These are phyloP conservation scores for Dryoscopus gambensis DNA, from an alignment of 2,113 vertebrate species.

Conservation along the genomic window DNA sequence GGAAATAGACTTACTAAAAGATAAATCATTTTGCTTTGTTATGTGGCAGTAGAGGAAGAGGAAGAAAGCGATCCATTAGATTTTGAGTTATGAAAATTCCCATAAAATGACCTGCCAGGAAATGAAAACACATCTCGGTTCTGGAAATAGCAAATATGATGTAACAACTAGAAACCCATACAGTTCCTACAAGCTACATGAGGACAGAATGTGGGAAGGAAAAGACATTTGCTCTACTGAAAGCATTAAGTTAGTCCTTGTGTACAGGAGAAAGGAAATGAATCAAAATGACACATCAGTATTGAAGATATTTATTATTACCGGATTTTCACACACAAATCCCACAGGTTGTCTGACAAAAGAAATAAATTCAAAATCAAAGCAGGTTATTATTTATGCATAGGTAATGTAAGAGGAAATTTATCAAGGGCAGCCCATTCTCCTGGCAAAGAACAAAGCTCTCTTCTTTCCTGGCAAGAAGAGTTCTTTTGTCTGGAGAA, in stretches of 20 bases:
- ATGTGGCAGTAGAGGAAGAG: not conserved
- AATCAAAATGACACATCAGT: not conserved
- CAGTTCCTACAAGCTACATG: not conserved
- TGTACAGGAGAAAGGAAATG: not conserved
- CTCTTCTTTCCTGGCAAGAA: constrained; percentile 1
- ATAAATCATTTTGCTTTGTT: not conserved
- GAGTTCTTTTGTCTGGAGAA: not conserved
- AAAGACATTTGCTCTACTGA: not conserved
- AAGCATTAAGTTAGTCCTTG: not conserved
- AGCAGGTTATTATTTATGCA: not conserved
- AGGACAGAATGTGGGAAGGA: not conserved
- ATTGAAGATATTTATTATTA: not conserved
- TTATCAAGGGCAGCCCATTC: not conserved
- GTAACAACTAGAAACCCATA: not conserved
- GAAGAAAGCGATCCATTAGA: not conserved
- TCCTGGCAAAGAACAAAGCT: not conserved
- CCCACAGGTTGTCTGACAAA: not conserved
- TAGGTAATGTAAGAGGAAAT: not conserved
- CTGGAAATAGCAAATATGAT: not conserved
- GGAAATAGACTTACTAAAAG: not conserved
- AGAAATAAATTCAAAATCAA: not conserved
- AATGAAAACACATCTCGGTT: not conserved
- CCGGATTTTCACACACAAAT: not conserved
- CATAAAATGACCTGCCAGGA: not conserved
- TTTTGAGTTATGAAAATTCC: not conserved